Base-by-base conservation (phyloP, 2,113 vertebrate species). In the Xyrauchen texanus region DNA sequence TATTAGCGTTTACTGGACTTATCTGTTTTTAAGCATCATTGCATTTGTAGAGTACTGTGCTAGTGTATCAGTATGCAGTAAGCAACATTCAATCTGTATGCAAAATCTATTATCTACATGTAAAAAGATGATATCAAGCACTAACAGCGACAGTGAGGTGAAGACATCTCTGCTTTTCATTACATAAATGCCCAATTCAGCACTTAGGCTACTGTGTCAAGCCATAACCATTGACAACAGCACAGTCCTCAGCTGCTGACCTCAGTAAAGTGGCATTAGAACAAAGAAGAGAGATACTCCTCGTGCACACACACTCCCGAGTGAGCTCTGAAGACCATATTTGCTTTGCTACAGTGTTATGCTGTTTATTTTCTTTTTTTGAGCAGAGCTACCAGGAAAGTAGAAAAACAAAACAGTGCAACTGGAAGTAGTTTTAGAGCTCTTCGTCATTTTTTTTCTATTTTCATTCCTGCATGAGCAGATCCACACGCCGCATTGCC, bases 171-270 rank as follows among this genome's bases (percentile, higher is more conserved):
- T 86, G 83, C 83, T 84, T 89, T 87, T 90, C 88, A 91, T 91
- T 90, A 90, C 90, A 88, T 91, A 93, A 91, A 92, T 86, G 88
- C 88, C 85, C 87, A 91, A 88, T 91, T 91, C 92, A 90, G 91
- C 92, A 92, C 85, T 86, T 83, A 84, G 85, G 84, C 77, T 87
- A 82, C 90, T 87, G 86, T 91, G 89, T 89, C 89, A 82, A 82
- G 86, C 77, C 89, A 89, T 87, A 90, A 89, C 91, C 90, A 91
- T 88, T 91, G 88, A 90, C 77, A 84, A 87, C 86, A 80, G 85
- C 88, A 90, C 88, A 89, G 85, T 87, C 83, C 88, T 82, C 85
- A 88, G 87, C 83, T 93, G 92, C 91, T 93, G 91, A 91, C 89
- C 90, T 91, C 84, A 86, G 85, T 65, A 89, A 92, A 90, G 86